phyloP scores from a whole-genome alignment of 1,140 invertebrate genomes.

The Drosophila lacteicornis region DNA sequence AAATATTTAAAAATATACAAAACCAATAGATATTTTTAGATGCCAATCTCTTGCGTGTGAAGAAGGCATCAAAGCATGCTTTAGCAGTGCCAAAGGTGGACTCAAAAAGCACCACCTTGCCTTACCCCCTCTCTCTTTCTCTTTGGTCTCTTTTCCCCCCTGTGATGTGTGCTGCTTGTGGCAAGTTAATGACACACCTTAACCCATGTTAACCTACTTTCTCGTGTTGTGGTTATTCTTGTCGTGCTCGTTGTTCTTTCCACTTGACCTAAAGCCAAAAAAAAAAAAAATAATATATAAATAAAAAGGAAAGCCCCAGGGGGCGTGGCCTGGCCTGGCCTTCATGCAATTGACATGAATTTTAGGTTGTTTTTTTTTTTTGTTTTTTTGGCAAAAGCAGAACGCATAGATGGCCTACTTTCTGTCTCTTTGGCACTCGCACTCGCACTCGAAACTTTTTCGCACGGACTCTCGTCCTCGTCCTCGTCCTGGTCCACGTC shows the following conservation, averaged over 20 bases:
- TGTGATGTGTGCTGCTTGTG: constrained; percentile 27
- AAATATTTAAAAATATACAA: no score
- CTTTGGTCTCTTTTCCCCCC: not conserved
- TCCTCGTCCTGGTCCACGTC: not conserved
- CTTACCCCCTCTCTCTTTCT: not conserved
- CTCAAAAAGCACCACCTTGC: not conserved
- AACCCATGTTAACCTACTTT: constrained; percentile 68
- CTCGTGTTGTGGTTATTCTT: constrained; percentile 48
- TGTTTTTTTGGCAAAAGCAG: constrained; percentile 15
- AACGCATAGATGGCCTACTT: constrained; percentile 50
- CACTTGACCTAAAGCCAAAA: constrained; percentile 69
- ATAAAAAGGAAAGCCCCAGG: constrained; percentile 6
- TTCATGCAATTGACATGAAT: constrained; percentile 75
- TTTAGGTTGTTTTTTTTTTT: not conserved
- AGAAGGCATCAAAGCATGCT: not conserved
- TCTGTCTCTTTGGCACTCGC: constrained; percentile 1
- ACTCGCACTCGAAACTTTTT: constrained; percentile 3
- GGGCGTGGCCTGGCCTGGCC: constrained; percentile 46
- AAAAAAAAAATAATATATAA: constrained; percentile 24
- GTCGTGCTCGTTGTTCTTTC: constrained; percentile 39
- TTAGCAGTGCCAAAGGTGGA: no score
- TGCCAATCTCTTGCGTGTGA: not conserved
- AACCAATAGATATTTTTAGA: constrained; percentile 5
- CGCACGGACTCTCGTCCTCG: constrained; percentile 5
- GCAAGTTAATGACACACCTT: constrained; percentile 71